Evolutionary conservation across 30 jellyfish, hydroid and myxozoan species (phyloP), one percentile per base, ranked within the genome.

Genomic region (Aurelia aurita): DNA sequence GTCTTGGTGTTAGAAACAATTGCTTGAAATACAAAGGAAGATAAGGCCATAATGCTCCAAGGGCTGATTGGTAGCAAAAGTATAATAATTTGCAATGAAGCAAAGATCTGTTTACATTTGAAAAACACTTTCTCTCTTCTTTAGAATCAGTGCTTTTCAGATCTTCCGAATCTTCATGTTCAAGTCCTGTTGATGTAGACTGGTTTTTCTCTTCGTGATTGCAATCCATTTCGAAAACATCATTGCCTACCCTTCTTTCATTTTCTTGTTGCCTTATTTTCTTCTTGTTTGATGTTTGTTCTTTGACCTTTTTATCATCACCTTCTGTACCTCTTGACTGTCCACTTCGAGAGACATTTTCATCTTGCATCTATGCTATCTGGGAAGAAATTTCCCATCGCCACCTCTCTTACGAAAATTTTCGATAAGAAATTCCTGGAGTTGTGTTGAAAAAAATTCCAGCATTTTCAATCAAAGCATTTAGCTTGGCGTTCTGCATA

Each of bases 21-120:
- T 92, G 98, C 78, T 95, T 96, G 82, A 86, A 92, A 51, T 92
- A 92, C 21, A 92, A 65, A 18, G 98, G 98, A 13, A 92, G 61
- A 62, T 86, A 92, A 1, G 98, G 98, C 98, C 98, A 92, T 22
- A 92, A 72, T 5, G 98, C 93, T 0, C 98, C 98, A 70, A 92
- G 58, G 18, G 98, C 98, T 31, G 98, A 73, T 25, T 89, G 92
- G 69, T 86, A 92, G 44, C 84, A 92, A 72, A 92, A 92, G 75
- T 92, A 92, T 29, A 92, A 73, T 49, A 82, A 47, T 79, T 92
- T 92, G 68, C 97, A 86, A 54, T 81, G 86, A 20, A 92, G 79
- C 34, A 92, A 51, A 4, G 89, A 49, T 35, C 82, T 74, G 57
- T 85, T 77, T n/a, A 85, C 57, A 16, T 71, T 45, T 3, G 84